phyloP scores from a whole-genome alignment of 2,888 invertebrate species.

The Cerceris rybyensis region DNA sequence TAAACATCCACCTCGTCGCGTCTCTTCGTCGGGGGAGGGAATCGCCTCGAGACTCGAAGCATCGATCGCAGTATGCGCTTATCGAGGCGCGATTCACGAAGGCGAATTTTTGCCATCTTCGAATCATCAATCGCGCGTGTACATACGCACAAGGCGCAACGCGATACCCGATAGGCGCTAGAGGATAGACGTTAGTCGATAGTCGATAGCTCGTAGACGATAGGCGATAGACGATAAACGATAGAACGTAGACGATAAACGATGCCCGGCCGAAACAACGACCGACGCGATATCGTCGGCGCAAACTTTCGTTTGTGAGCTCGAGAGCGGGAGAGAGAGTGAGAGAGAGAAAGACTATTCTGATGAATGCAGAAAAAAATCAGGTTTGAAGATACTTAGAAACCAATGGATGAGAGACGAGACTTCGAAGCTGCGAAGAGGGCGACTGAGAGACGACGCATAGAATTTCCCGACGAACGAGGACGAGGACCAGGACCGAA shows the following conservation, averaged over 20 bases:
- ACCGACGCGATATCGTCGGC: background rate
- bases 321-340: background rate
- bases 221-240: too few relatives aligned
- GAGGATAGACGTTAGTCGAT: background rate
- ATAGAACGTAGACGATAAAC: too few relatives aligned
- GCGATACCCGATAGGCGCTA: background rate
- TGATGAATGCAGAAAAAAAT: conserved; percentile 49
- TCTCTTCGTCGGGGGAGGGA: too few relatives aligned
- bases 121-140: background rate
- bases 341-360: conserved; percentile 12
- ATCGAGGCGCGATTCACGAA: background rate
- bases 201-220: too few relatives aligned
- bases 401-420: background rate
- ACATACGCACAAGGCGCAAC: conserved; percentile 26
- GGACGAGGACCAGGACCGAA: conserved; percentile 42
- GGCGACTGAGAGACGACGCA: conserved; percentile 21
- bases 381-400: conserved; percentile 12
- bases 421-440: conserved; percentile 35
- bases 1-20: too few relatives aligned
- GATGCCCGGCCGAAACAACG: background rate
- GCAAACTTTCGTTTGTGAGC: background rate
- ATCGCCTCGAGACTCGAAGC: background rate
- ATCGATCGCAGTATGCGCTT: background rate
- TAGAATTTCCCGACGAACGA: conserved; percentile 45
- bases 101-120: background rate